Base-by-base conservation (phyloP, 92 coral and sea anemone species). In the Ricordea florida region DNA sequence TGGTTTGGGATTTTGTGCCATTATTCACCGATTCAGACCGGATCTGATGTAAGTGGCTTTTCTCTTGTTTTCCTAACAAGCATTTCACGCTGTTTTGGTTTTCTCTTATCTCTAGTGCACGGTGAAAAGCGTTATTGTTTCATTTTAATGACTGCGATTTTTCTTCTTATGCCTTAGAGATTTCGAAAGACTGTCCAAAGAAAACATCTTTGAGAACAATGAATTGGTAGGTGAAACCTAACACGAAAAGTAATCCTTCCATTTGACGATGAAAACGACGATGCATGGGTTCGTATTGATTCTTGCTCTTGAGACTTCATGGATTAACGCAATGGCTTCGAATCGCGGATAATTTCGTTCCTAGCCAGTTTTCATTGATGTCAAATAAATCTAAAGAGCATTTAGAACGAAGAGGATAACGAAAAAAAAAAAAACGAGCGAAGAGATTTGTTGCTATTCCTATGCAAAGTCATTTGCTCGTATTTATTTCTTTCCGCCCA, bases 1-100 rank as follows among this genome's bases (percentile, higher is more conserved):
- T 84, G 97, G 97, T 7, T 66, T 91, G 21, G 97, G 93, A 14
- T 88, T 91, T 44, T 91, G 97, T 72, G 97, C 97, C 0, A 74
- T 91, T 10, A 91, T 91, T 24, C 97, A 91, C 37, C 90, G 90
- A 17, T 91, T 66, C 75, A 79, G 97, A 25, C 97, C 97, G 38
- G 97, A 91, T 52, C 60, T 91, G 35, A 84, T 91, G 97, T 91
- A 65, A 80, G 97, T 43, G 22, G 61, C 61, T 28, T 24, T 25
- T 63, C 13, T 16, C 26, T 45, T 31, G 30, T 15, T 50, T 23
- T 16, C 38, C 5, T 36, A 34, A 42, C 57, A 32, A 28, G 27
- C 52, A 30, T 33, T 68, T 64, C 62, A 81, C 29, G 63, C 59
- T 57, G 48, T 67, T 61, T 48, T 33, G 58, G 17, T 52, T 43